A percentile compares a stretch with the other conserved stretches of the same genome.
These are phyloP conservation scores for Lates japonicus DNA, from an alignment of 2,797 vertebrate species.

Conservation along the genomic window DNA sequence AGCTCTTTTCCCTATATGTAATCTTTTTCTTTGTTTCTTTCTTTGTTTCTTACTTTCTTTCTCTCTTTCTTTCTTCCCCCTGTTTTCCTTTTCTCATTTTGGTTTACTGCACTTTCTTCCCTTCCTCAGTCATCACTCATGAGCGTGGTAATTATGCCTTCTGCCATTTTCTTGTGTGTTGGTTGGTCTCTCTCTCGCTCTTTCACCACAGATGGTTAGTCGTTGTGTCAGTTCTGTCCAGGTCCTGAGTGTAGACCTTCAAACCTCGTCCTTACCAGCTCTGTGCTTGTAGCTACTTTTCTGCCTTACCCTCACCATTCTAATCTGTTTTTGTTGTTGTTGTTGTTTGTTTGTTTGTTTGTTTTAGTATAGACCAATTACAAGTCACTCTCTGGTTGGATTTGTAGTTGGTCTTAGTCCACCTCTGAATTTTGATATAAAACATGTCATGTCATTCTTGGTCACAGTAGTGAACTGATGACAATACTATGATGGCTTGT, in stretches of 20 bases:
- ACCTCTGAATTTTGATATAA: constrained; percentile 19
- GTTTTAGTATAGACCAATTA: constrained; percentile 42
- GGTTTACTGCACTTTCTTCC: constrained; percentile 89
- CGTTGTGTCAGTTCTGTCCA: constrained; percentile 90
- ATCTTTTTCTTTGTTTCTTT: constrained; percentile 85
- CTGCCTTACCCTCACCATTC: constrained; percentile 35
- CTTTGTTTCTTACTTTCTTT: constrained; percentile 84
- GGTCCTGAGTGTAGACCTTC: constrained; percentile 82
- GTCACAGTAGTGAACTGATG: constrained; percentile 5
- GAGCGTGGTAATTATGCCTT: constrained; percentile 97
- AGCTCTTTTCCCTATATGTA: constrained; percentile 78
- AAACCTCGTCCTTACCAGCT: constrained; percentile 39
- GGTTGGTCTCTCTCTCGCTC: constrained; percentile 56
- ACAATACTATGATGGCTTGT: constrained; percentile 11
- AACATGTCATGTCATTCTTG: constrained; percentile 25
- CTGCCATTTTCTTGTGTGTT: constrained; percentile 87
- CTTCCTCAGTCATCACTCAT: constrained; percentile 96
- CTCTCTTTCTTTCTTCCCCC: constrained; percentile 76
- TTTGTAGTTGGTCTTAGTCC: constrained; percentile 34
- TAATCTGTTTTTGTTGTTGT: constrained; percentile 3
- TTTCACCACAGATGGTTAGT: constrained; percentile 68
- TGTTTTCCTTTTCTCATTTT: constrained; percentile 85
- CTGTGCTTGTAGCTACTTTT: constrained; percentile 52
- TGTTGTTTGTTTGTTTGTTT: constrained; percentile 8
- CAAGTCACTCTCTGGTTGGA: constrained; percentile 38